Percentiles rank a stretch among this genome's conserved stretches.
These are phyloP conservation scores for Phymatocera aterrima DNA, from an alignment of 2,888 invertebrate species.

Conservation along the genomic window DNA sequence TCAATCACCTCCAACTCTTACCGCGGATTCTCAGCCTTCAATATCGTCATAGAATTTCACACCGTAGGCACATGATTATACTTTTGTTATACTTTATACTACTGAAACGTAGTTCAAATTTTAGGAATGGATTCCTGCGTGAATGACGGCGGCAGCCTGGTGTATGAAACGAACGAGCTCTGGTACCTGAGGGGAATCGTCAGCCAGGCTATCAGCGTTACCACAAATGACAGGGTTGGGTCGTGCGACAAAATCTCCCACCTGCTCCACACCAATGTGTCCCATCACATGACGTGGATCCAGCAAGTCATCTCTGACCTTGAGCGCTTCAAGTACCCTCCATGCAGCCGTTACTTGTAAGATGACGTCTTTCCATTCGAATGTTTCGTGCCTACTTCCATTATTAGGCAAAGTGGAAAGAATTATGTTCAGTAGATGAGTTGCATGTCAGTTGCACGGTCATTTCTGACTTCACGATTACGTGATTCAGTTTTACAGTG, in stretches of 20 bases:
- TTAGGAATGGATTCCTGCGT: constrained; percentile 73
- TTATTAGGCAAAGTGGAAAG: background rate
- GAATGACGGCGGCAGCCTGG: background rate
- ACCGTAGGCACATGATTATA: too few relatives aligned
- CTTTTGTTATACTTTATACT: too few relatives aligned
- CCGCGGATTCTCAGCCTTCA: too few relatives aligned
- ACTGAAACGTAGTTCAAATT: too few relatives aligned
- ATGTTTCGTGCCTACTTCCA: background rate
- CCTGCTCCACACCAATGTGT: constrained; percentile 62
- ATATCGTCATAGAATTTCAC: too few relatives aligned
- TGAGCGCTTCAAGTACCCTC: constrained; percentile 53
- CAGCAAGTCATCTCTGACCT: constrained; percentile 61
- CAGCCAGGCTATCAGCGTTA: background rate
- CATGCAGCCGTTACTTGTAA: background rate
- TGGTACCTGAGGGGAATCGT: background rate
- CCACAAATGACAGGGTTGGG: background rate
- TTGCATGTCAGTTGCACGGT: background rate
- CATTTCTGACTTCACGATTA: too few relatives aligned
- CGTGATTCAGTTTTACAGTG: too few relatives aligned
- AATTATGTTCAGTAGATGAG: background rate
- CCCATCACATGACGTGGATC: constrained; percentile 67
- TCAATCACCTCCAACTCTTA: too few relatives aligned
- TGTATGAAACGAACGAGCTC: background rate
- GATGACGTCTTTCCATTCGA: background rate
- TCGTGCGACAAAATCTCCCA: background rate